Evolutionary conservation across 2,113 vertebrate genomes (phyloP).

Genomic region (Lagopus muta): DNA sequence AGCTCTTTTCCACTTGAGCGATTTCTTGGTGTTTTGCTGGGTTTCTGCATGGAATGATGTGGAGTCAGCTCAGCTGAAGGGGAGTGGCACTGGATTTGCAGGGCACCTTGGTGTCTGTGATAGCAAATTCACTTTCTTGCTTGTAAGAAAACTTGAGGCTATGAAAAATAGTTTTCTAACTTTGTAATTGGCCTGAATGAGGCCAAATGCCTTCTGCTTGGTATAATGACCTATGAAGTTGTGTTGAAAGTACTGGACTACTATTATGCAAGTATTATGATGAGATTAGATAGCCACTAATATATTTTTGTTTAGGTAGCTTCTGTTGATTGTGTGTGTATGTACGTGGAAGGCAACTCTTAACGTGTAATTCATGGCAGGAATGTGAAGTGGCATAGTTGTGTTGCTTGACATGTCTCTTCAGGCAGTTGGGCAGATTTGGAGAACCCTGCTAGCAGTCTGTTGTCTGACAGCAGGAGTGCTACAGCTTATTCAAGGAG

Average conservation of each 20-base stretch:
- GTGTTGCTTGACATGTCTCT: rapidly evolving
- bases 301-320: neutral
- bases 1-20: rapidly evolving
- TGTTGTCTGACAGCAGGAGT: neutral
- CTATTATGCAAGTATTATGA: neutral
- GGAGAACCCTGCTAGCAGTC: neutral
- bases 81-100: neutral
- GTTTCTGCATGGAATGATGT: neutral
- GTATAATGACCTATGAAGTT: neutral
- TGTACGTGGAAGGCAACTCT: neutral
- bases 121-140: neutral
- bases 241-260: neutral
- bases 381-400: neutral
- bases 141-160: neutral
- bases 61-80: neutral
- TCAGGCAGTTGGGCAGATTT: neutral
- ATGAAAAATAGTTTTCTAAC: neutral
- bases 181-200: neutral
- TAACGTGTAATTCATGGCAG: neutral
- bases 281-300: neutral
- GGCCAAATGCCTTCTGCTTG: neutral
- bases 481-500: neutral
- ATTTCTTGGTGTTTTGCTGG: neutral
- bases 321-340: neutral
- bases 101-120: neutral